Evolutionary conservation across 2,113 vertebrate genomes (phyloP).

Genomic region (Oenanthe melanoleuca): DNA sequence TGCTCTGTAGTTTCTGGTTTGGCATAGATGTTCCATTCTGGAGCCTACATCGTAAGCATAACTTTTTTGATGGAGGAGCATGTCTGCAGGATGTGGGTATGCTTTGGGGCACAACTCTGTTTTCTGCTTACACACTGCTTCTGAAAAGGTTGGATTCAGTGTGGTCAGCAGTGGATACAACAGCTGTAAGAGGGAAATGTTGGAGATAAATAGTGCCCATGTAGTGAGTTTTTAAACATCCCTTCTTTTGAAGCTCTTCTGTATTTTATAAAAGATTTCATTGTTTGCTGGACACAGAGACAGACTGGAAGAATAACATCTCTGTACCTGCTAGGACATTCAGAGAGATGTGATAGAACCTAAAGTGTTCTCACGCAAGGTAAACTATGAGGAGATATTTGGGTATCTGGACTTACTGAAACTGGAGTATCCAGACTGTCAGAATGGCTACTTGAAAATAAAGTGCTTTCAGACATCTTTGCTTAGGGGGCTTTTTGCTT

Average conservation of each 20-base stretch:
- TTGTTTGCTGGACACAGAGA: not conserved
- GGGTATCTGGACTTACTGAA: not conserved
- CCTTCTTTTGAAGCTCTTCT: not conserved
- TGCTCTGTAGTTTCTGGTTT: not conserved
- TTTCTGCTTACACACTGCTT: not conserved
- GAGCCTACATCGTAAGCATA: not conserved
- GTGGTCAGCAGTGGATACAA: not conserved
- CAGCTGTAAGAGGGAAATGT: not conserved
- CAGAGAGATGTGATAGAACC: not conserved
- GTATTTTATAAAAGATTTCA: not conserved
- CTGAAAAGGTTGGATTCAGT: not conserved
- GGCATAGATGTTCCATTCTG: not conserved
- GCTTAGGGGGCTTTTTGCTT: not conserved
- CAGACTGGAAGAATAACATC: not conserved
- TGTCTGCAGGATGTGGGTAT: not conserved
- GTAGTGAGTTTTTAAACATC: not conserved
- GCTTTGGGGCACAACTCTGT: not conserved
- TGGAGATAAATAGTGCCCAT: not conserved
- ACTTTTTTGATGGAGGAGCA: not conserved
- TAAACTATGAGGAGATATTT: not conserved
- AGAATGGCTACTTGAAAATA: not conserved
- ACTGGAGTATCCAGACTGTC: not conserved
- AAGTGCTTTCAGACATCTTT: not conserved
- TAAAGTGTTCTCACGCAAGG: not conserved
- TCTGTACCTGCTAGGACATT: not conserved